phyloP scores from a whole-genome alignment of 2,797 vertebrate genomes.

The Sandelia bainsii region DNA sequence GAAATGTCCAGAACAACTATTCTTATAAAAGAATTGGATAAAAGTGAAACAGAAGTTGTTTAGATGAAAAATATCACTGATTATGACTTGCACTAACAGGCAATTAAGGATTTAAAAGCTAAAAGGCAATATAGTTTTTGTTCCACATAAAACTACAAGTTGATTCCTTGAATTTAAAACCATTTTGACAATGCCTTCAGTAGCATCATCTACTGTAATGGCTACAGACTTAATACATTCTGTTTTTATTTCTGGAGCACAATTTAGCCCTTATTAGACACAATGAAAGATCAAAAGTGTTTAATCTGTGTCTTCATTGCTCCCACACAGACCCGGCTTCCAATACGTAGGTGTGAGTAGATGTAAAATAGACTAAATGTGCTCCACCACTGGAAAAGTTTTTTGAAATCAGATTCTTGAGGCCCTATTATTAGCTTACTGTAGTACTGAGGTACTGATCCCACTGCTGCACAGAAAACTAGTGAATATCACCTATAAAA shows the following conservation, averaged over 20 bases:
- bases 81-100: slow-evolving; percentile 14
- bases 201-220: neutral
- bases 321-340: too few relatives aligned
- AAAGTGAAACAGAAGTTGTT: slow-evolving; percentile 7
- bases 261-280: neutral
- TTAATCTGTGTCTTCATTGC: too few relatives aligned
- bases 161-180: slow-evolving; percentile 12
- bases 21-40: slow-evolving; percentile 4
- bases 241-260: neutral
- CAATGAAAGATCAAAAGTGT: neutral
- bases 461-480: too few relatives aligned
- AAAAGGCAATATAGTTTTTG: slow-evolving; percentile 2
- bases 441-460: too few relatives aligned
- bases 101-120: slow-evolving; percentile 8
- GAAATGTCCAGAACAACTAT: slow-evolving; percentile 1
- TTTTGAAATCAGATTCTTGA: too few relatives aligned
- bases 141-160: neutral
- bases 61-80: slow-evolving; percentile 2
- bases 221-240: slow-evolving; percentile 2
- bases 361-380: too few relatives aligned
- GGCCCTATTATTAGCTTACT: too few relatives aligned
- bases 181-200: slow-evolving; percentile 11
- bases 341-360: too few relatives aligned
- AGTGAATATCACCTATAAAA: too few relatives aligned
- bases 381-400: too few relatives aligned